phyloP scores from a whole-genome alignment of 2,888 invertebrate genomes.

The Lathronympha strigana region DNA sequence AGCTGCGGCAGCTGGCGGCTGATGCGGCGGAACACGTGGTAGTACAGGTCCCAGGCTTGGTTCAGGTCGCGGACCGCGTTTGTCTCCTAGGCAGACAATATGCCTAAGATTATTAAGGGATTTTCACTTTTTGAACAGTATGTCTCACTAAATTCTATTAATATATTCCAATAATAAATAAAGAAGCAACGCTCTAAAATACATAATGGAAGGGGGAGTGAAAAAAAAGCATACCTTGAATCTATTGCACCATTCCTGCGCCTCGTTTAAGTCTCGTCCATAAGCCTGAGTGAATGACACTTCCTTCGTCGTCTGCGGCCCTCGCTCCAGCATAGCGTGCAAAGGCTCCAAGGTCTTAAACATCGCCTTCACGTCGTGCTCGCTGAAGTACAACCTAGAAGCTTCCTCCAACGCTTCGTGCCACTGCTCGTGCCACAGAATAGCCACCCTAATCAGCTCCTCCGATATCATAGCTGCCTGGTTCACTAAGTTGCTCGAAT shows the following conservation, averaged over 20 bases:
- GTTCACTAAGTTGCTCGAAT: slow-evolving; percentile 95
- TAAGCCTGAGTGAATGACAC: slow-evolving; percentile 98
- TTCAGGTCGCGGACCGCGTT: slow-evolving; percentile 95
- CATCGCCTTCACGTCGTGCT: slow-evolving; percentile 98
- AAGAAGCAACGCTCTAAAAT: not conserved
- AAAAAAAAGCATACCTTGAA: slow-evolving; percentile 87
- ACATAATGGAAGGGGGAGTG: not conserved
- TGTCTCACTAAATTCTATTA: not conserved
- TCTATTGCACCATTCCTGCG: slow-evolving; percentile 97
- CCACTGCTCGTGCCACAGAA: slow-evolving; percentile 99
- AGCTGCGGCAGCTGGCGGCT: slow-evolving; percentile 97
- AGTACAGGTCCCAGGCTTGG: slow-evolving; percentile 99
- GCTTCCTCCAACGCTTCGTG: slow-evolving; percentile 99
- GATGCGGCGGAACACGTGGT: slow-evolving; percentile 98
- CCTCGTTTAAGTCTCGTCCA: slow-evolving; percentile 96
- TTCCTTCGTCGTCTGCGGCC: slow-evolving; percentile 98
- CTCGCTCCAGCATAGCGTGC: slow-evolving; percentile 96
- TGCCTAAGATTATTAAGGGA: no score
- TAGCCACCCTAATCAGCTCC: slow-evolving; percentile 98
- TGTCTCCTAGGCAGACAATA: slow-evolving; percentile 82
- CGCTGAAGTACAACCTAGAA: slow-evolving; percentile 96
- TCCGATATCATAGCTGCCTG: slow-evolving; percentile 99
- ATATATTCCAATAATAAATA: no score
- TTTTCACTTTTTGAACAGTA: no score
- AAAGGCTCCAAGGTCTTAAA: slow-evolving; percentile 97